Percentiles rank a stretch among this genome's conserved stretches.
phyloP scores from a whole-genome alignment of 2,113 vertebrate species.

The Corythoichthys haematopterus region DNA sequence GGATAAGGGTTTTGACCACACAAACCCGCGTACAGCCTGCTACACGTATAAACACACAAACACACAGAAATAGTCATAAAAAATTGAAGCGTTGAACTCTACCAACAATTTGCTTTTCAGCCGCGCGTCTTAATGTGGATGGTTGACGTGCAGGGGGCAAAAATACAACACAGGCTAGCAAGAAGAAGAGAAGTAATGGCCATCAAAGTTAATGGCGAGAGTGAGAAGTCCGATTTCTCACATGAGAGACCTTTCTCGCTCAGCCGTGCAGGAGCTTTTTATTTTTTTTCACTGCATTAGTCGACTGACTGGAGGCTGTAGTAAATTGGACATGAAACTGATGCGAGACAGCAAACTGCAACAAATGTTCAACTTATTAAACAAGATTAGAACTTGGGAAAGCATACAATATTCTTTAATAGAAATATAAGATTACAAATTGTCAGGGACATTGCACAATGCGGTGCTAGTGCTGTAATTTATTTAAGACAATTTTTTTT shows the following conservation, averaged over 20 bases:
- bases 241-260: conserved; percentile 32
- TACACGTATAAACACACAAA: conserved; percentile 4
- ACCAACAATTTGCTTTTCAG: conserved; percentile 18
- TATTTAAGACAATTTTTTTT: background rate
- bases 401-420: background rate
- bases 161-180: conserved; percentile 36
- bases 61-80: conserved; percentile 50
- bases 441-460: background rate
- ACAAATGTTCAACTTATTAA: background rate
- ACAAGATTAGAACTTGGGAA: background rate
- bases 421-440: background rate
- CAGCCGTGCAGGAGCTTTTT: conserved; percentile 6
- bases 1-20: conserved; percentile 63
- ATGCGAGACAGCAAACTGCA: background rate
- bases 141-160: conserved; percentile 26
- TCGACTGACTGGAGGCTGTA: background rate
- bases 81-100: conserved; percentile 53
- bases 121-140: conserved; percentile 49
- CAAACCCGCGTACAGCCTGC: conserved; percentile 8
- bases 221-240: conserved; percentile 27
- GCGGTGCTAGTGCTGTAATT: background rate
- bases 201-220: conserved; percentile 35
- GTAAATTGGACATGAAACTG: conserved; percentile 23
- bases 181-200: conserved; percentile 27
- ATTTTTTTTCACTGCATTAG: background rate